Evolutionary conservation across 2,797 vertebrate species (phyloP).

Genomic region (Acridotheres tristis): DNA sequence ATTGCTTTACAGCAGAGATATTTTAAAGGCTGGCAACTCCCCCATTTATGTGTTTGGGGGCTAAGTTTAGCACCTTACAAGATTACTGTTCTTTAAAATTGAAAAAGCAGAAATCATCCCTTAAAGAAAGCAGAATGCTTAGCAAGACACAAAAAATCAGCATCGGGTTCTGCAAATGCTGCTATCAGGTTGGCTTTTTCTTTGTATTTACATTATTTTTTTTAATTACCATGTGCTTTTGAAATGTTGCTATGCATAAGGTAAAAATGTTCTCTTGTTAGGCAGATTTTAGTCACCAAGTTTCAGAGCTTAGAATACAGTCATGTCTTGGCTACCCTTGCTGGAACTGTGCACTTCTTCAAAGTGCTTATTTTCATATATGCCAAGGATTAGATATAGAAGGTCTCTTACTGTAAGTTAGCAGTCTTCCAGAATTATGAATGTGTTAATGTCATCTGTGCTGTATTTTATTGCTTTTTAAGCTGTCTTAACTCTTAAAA

Average conservation of each 20-base stretch:
- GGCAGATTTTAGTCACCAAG: neutral
- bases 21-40: neutral
- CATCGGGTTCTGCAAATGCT: neutral
- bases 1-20: neutral
- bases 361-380: neutral
- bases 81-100: neutral
- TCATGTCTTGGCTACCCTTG: neutral
- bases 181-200: neutral
- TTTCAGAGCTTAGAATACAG: neutral
- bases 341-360: neutral
- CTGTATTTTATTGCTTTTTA: constrained; percentile 1
- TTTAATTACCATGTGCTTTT: neutral
- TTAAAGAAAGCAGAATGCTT: neutral
- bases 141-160: neutral
- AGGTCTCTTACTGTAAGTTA: constrained; percentile 19
- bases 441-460: neutral
- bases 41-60: neutral
- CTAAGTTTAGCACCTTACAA: neutral
- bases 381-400: constrained; percentile 3
- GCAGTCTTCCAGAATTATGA: neutral
- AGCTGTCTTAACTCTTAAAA: neutral
- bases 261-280: neutral
- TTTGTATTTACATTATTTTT: neutral
- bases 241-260: neutral
- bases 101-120: neutral